Percentiles rank a stretch among this genome's conserved stretches.
These are phyloP conservation scores for Petrophora chlorosata DNA, from an alignment of 2,888 invertebrate genomes.

Conservation along the genomic window DNA sequence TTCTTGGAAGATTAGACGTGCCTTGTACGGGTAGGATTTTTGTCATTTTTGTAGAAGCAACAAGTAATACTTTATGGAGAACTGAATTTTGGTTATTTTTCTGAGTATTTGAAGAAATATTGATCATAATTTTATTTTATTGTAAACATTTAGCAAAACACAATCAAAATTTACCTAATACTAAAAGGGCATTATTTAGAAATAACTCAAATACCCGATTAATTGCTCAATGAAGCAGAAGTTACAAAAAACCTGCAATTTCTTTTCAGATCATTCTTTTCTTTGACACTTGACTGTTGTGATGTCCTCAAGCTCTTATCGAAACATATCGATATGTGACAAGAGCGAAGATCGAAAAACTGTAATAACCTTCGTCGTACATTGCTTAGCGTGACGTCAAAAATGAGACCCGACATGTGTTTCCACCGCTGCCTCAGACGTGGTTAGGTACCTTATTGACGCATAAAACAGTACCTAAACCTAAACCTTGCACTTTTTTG, in stretches of 20 bases:
- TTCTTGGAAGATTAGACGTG: constrained; percentile 17
- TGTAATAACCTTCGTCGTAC: constrained; percentile 1
- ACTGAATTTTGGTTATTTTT: not conserved
- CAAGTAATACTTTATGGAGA: constrained; percentile 10
- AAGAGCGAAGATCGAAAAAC: not conserved
- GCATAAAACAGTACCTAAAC: too few relatives aligned
- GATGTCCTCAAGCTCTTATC: not conserved
- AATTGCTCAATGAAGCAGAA: too few relatives aligned
- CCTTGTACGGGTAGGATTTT: constrained; percentile 10
- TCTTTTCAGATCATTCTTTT: too few relatives aligned
- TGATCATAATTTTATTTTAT: too few relatives aligned
- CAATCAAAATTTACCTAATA: too few relatives aligned
- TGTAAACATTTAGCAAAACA: too few relatives aligned
- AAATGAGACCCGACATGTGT: constrained; percentile 3
- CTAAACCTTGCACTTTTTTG: too few relatives aligned
- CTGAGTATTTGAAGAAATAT: too few relatives aligned
- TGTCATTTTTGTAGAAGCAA: constrained; percentile 13
- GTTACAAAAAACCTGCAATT: too few relatives aligned
- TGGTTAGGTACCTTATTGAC: not conserved
- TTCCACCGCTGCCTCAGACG: not conserved
- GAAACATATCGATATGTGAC: constrained; percentile 2
- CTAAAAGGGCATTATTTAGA: too few relatives aligned
- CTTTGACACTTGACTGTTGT: too few relatives aligned
- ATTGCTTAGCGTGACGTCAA: constrained; percentile 1
- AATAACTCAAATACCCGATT: too few relatives aligned